Conservation (phyloP, 2,797 vertebrate genomes). For the Ptychobarbus kaznakovi region DNA sequence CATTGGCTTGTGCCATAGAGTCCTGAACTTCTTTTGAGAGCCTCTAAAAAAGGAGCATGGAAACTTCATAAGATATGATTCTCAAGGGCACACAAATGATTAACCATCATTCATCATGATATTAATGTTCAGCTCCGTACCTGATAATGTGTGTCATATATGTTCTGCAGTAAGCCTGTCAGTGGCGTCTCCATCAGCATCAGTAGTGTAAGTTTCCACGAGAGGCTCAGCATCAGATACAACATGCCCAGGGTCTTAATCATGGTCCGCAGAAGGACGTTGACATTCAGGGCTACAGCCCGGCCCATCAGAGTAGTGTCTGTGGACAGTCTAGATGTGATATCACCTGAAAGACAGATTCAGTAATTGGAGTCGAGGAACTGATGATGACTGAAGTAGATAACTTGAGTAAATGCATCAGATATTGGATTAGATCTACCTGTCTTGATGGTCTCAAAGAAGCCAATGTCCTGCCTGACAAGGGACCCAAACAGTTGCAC, state of each 20-base stretch:
- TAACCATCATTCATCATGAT: neutral
- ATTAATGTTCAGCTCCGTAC: conserved; percentile 64
- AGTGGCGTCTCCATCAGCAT: conserved; percentile 77
- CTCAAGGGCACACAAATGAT: neutral
- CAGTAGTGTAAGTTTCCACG: conserved; percentile 80
- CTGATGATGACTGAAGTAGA: neutral
- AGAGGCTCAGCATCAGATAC: conserved; percentile 81
- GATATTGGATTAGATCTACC: conserved; percentile 60
- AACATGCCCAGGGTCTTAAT: conserved; percentile 77
- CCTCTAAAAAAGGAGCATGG: conserved; percentile 66
- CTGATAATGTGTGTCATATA: conserved; percentile 78
- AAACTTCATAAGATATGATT: neutral
- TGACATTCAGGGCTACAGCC: conserved; percentile 77
- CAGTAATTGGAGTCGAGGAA: neutral
- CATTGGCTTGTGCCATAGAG: conserved; percentile 75
- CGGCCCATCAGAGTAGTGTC: conserved; percentile 78
- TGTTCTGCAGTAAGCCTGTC: conserved; percentile 77
- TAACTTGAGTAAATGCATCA: neutral
- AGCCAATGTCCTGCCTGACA: conserved; percentile 75
- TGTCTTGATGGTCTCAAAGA: conserved; percentile 75
- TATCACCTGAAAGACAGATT: conserved; percentile 73
- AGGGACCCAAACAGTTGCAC: conserved; percentile 71
- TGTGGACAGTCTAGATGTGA: conserved; percentile 81
- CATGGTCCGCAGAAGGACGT: conserved; percentile 82
- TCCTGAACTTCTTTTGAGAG: conserved; percentile 78